Evolutionary conservation across 2,113 vertebrate species (phyloP).

Genomic region (Epinephelus lanceolatus): DNA sequence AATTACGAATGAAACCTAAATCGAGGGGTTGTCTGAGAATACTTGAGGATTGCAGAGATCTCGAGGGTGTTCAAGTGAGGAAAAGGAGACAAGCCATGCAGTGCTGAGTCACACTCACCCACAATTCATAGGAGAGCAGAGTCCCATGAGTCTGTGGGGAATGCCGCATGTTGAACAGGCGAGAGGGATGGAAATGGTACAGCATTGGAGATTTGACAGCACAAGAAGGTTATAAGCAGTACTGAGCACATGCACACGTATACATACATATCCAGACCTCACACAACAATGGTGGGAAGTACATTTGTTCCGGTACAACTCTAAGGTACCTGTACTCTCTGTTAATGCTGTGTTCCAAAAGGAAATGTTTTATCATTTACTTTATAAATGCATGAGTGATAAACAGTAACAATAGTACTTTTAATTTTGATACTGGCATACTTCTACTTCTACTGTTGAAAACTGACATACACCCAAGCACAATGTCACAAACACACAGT

Average conservation of each 20-base stretch:
- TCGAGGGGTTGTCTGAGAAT: conserved; percentile 37
- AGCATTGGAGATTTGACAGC: conserved; percentile 56
- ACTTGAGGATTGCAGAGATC: conserved; percentile 34
- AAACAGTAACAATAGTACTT: neutral
- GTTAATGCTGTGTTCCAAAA: neutral
- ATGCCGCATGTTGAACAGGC: conserved; percentile 60
- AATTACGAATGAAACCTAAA: conserved; percentile 19
- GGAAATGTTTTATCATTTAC: neutral
- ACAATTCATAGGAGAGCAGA: conserved; percentile 85
- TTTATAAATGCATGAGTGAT: neutral
- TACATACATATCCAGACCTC: neutral
- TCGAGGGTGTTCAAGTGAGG: conserved; percentile 40
- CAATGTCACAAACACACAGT: neutral
- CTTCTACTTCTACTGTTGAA: no score
- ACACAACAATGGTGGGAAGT: neutral
- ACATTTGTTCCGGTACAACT: conserved; percentile 2
- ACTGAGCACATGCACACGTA: conserved; percentile 33
- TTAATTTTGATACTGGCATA: neutral
- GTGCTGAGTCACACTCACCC: conserved; percentile 85
- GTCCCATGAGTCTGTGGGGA: conserved; percentile 83
- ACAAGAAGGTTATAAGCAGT: conserved; percentile 57
- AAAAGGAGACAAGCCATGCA: conserved; percentile 67
- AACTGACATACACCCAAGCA: neutral
- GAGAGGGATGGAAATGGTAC: conserved; percentile 63
- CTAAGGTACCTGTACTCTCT: neutral